phyloP scores from a whole-genome alignment of 2,113 vertebrate species.

The Opisthocomus hoazin region DNA sequence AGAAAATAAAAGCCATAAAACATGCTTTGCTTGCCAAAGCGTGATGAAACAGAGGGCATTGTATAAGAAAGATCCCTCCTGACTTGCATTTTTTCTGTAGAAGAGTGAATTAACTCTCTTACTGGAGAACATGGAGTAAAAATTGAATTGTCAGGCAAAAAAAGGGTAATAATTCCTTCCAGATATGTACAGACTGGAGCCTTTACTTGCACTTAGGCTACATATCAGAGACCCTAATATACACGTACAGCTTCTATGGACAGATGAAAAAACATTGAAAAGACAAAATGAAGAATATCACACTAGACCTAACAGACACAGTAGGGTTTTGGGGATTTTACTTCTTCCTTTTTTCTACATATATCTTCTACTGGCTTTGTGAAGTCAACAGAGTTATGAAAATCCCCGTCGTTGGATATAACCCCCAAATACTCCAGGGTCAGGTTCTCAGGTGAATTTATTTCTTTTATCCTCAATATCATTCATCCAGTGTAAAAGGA shows the following conservation, averaged over 20 bases:
- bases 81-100: neutral
- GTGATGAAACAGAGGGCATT: neutral
- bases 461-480: neutral
- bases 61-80: neutral
- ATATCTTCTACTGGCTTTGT: neutral
- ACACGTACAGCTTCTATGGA: neutral
- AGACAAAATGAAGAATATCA: neutral
- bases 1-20: constrained; percentile 35
- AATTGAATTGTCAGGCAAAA: neutral
- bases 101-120: neutral
- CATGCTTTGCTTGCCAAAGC: neutral
- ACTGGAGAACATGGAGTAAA: neutral
- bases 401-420: neutral
- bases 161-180: neutral
- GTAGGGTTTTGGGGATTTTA: neutral
- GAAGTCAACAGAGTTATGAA: neutral
- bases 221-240: neutral
- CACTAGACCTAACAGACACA: neutral
- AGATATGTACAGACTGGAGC: neutral
- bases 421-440: neutral
- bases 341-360: neutral
- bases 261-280: neutral
- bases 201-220: neutral
- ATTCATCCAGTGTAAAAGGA: neutral
- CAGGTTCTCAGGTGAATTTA: neutral